Evolutionary conservation across 2,797 vertebrate genomes (phyloP), one percentile per base, ranked within the genome.

Genomic region (Salarias fasciatus): DNA sequence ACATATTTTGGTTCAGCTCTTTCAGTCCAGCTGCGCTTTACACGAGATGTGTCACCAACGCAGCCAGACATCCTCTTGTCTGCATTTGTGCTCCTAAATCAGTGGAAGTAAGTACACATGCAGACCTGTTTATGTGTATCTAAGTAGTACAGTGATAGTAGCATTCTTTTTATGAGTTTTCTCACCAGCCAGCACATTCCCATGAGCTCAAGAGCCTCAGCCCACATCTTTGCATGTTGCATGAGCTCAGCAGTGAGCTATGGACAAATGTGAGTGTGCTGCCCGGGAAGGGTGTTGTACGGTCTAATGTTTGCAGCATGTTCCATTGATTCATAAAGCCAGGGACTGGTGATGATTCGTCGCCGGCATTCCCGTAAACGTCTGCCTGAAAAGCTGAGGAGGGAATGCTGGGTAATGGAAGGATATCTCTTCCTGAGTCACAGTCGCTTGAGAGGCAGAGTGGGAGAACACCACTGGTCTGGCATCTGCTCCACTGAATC

Each of bases 281-380:
- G 77, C 85, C 65, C 80, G 83, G 68, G 82, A 79, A 83, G 80
- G 80, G 80, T 82, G 86, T 83, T 79, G 38, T 70, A 80, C 83
- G 81, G 79, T 85, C 84, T 91, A 84, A 85, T 91, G 87, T 92
- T 90, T 86, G 82, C 73, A 92, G 69, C 83, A 85, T 92, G 85
- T 92, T 89, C 88, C 75, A 82, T 14, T 90, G 92, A 93, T 94
- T 94, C 87, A 85, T 77, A 80, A 88, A 90, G 89, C 87, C 63
- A 75, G 82, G 79, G 84, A 78, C 85, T 83, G 86, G 66, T 90
- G 92, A 90, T 89, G 86, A 89, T 80, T 91, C 91, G 82, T 80
- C 57, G 63, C 69, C 79, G 89, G 86, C 88, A 89, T 93, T 94
- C 90, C 91, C 81, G 81, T 90, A 91, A 90, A 91, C 67, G 83